Evolutionary conservation across 2,113 vertebrate genomes (phyloP).

Genomic region (Turdus rufiventris): DNA sequence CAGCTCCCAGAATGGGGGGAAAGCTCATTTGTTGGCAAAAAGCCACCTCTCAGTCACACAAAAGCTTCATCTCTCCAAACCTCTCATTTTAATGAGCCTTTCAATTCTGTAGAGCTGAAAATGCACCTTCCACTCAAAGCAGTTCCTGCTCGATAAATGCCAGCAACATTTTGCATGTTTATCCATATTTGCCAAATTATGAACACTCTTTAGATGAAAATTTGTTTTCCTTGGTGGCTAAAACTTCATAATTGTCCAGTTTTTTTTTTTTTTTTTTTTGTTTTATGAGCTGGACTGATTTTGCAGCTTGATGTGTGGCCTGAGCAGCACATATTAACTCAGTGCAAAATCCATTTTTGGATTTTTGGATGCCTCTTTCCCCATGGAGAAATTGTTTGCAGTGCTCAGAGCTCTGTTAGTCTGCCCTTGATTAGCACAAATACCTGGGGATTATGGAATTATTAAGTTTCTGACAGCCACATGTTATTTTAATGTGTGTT

Average conservation of each 20-base stretch:
- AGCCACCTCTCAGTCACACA: neutral
- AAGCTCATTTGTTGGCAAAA: neutral
- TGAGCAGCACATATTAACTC: neutral
- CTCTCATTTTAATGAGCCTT: neutral
- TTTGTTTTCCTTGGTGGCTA: neutral
- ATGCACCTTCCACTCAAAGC: neutral
- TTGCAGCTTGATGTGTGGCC: neutral
- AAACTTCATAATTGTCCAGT: too few relatives aligned
- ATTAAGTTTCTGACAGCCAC: neutral
- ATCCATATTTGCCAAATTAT: neutral
- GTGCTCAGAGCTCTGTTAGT: neutral
- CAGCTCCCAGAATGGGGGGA: neutral
- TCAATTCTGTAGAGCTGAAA: neutral
- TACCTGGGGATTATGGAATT: neutral
- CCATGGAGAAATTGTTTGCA: neutral
- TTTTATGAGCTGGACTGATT: neutral
- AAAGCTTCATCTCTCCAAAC: neutral
- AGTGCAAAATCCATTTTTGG: neutral
- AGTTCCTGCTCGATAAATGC: neutral
- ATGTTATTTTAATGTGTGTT: neutral
- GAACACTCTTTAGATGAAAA: neutral
- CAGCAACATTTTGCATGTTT: neutral
- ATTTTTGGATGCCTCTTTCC: neutral
- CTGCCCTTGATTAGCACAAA: neutral
- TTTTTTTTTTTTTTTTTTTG: neutral